Percentiles rank a stretch among this genome's conserved stretches.
phyloP scores from a whole-genome alignment of 2,797 vertebrate species.

The Gambusia yucatana region DNA sequence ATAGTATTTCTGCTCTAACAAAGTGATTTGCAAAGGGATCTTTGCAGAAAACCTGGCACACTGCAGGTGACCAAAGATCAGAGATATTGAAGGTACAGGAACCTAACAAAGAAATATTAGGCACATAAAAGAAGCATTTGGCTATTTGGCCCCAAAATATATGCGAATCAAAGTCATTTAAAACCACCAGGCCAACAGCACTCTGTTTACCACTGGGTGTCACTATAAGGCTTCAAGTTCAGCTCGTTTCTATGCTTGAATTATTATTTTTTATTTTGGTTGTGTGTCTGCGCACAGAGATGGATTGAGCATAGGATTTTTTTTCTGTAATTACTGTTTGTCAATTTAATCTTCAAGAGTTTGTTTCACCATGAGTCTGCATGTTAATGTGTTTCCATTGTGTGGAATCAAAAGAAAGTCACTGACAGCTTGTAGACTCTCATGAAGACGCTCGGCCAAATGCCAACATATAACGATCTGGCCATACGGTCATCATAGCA shows the following conservation, averaged over 20 bases:
- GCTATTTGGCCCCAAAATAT: not conserved
- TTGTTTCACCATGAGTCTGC: slow-evolving; percentile 2
- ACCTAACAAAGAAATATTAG: not conserved
- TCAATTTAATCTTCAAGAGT: slow-evolving; percentile 28
- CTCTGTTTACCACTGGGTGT: slow-evolving; percentile 62
- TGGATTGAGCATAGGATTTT: not conserved
- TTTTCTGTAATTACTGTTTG: slow-evolving; percentile 20
- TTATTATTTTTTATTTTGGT: not conserved
- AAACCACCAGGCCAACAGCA: not conserved
- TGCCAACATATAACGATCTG: slow-evolving; percentile 61
- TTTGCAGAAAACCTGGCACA: not conserved
- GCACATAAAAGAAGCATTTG: not conserved
- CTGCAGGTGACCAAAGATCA: not conserved
- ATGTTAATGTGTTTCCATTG: slow-evolving; percentile 25
- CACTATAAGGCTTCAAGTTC: slow-evolving; percentile 56
- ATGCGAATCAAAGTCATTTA: not conserved
- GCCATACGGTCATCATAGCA: slow-evolving; percentile 64
- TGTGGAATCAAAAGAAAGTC: slow-evolving; percentile 47
- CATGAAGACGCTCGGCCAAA: slow-evolving; percentile 63
- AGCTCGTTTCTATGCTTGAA: not conserved
- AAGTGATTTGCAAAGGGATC: not conserved
- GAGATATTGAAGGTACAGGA: not conserved
- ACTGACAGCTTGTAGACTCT: slow-evolving; percentile 62
- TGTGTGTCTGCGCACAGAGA: slow-evolving; percentile 3
- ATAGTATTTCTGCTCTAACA: not conserved